Percentiles rank a stretch among this genome's conserved stretches.
phyloP scores from a whole-genome alignment of 1,140 invertebrate species.

The Drosophila kurseongensis region DNA sequence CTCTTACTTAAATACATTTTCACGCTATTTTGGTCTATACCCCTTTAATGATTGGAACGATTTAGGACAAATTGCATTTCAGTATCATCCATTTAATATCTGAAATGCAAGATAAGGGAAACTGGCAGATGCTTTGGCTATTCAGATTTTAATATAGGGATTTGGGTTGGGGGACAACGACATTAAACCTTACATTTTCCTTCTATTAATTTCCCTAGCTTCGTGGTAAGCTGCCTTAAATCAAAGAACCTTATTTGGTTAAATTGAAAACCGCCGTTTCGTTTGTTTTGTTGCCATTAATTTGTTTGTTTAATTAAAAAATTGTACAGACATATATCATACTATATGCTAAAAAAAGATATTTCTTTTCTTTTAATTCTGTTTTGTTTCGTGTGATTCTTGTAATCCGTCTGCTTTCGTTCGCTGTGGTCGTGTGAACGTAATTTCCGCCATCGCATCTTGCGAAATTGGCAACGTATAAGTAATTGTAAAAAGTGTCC shows the following conservation, averaged over 20 bases:
- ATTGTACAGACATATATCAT: constrained; percentile 82
- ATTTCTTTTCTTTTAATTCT: constrained; percentile 28
- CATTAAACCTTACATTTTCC: constrained; percentile 6
- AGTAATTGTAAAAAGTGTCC: constrained; percentile 34
- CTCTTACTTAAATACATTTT: not conserved
- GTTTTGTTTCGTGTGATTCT: constrained; percentile 21
- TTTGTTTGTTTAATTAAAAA: constrained; percentile 81
- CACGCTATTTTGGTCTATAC: not conserved
- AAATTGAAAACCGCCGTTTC: constrained; percentile 80
- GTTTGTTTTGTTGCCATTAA: constrained; percentile 81
- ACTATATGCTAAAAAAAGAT: constrained; percentile 76
- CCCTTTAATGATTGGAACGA: not conserved
- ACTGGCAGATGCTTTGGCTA: not conserved
- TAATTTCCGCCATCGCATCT: constrained; percentile 5
- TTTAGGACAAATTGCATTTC: not conserved
- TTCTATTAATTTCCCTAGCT: constrained; percentile 18
- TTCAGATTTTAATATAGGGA: not conserved
- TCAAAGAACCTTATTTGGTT: constrained; percentile 51
- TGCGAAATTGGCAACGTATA: constrained; percentile 16
- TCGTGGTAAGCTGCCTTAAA: constrained; percentile 7
- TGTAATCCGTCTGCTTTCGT: constrained; percentile 38
- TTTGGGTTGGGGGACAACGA: not conserved
- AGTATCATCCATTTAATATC: not conserved
- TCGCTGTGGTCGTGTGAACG: constrained; percentile 38
- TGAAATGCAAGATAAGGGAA: not conserved